Evolutionary conservation across 2,113 vertebrate genomes (phyloP).

Genomic region (Synchiropus splendidus): DNA sequence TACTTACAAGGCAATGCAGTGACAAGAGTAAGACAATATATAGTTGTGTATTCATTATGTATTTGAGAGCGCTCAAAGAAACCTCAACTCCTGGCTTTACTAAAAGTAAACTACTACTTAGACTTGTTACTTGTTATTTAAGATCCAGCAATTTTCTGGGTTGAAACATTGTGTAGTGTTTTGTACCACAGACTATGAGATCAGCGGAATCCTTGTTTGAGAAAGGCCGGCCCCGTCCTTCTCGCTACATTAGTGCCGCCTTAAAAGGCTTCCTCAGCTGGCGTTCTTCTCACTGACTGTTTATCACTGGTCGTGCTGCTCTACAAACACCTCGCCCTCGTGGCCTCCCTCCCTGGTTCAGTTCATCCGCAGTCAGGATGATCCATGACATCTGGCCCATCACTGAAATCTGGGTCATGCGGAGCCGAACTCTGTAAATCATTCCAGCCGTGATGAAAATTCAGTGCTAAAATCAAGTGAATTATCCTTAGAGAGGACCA

Average conservation of each 20-base stretch:
- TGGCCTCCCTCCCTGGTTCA: conserved; percentile 10
- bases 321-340: conserved; percentile 51
- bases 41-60: too few relatives aligned
- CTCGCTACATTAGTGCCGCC: conserved; percentile 26
- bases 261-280: conserved; percentile 61
- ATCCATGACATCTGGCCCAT: background rate
- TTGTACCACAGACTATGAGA: background rate
- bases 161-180: background rate
- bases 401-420: background rate
- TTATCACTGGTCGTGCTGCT: conserved; percentile 53
- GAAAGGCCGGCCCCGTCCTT: background rate
- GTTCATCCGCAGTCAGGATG: background rate
- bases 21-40: too few relatives aligned
- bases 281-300: conserved; percentile 45
- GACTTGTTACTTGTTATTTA: too few relatives aligned
- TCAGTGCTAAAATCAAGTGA: background rate
- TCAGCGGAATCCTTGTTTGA: background rate
- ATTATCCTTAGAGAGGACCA: background rate
- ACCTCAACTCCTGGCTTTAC: too few relatives aligned
- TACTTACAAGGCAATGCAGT: too few relatives aligned
- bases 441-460: background rate
- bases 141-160: too few relatives aligned
- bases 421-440: background rate
- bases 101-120: too few relatives aligned
- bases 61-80: too few relatives aligned